A percentile compares a stretch with the other conserved stretches of the same genome.
Evolutionary conservation across 2,113 vertebrate species (phyloP).

Genomic region (Acrocephalus arundinaceus): DNA sequence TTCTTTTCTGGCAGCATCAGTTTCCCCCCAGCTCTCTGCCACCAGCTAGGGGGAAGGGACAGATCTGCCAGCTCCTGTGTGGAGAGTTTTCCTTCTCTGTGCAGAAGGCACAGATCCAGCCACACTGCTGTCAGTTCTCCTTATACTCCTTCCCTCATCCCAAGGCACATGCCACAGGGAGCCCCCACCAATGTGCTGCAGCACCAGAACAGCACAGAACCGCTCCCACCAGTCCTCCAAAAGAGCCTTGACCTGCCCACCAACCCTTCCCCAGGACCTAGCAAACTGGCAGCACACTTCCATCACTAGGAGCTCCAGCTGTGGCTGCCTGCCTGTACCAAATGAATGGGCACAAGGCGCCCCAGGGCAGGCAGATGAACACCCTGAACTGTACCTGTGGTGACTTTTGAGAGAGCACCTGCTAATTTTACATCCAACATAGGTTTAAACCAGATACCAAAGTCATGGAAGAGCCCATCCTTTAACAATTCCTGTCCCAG

Average conservation of each 20-base stretch:
- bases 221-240: not conserved
- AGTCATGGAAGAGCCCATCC: not conserved
- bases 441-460: not conserved
- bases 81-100: not conserved
- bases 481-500: not conserved
- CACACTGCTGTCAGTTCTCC: accelerated
- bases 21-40: not conserved
- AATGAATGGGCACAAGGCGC: accelerated
- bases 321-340: not conserved
- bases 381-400: not conserved
- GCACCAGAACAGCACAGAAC: not conserved
- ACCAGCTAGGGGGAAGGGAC: not conserved
- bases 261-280: not conserved
- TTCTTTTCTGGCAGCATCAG: not conserved
- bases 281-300: not conserved
- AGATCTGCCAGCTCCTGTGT: not conserved
- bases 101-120: not conserved
- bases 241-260: not conserved
- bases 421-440: not conserved
- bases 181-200: not conserved
- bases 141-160: not conserved
- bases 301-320: not conserved
- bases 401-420: not conserved
- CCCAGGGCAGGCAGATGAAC: accelerated
- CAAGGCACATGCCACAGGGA: not conserved